Base-by-base conservation (phyloP, 1,140 invertebrate species). In the Pentalonia nigronervosa region DNA sequence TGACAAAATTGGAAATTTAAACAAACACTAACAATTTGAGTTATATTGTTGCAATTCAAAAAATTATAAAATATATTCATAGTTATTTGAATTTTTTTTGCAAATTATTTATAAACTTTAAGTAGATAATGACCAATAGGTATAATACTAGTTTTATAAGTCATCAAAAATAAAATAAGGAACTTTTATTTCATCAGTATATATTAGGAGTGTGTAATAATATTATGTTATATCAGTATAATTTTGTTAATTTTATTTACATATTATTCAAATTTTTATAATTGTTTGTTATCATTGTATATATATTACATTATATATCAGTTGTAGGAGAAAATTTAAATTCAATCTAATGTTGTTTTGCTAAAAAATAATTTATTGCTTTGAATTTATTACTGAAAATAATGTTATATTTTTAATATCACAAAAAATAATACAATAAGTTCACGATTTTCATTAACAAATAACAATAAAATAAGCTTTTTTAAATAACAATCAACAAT, bases 401-500 rank as follows among this genome's bases (percentile, higher is more conserved):
- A 0, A 34, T 56, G 0, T 89, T 36, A 41, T 34, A 34, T 56
- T 89, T 89, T 53, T 17, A 89, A 36, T 89, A 21, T 36, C 56
- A 56, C 88, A 89, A 89, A 89, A 56, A 25, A 89, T 56, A 41
- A 89, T 56, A 56, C n/a, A 89, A 89, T 11, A 7, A 56, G 56
- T 41, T 21, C 34, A 41, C 0, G 25, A 36, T 89, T 41, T 53
- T 56, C 88, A 89, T 89, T 34, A 41, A 89, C 23, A 56, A 9
- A 89, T 89, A 56, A 89, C 50, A 86, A 84, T 8, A 89, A 89
- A 36, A 89, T 89, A 56, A 41, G 34, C 1, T 89, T 89, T 56
- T 56, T 34, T 56, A 89, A 36, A 41, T 36, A 89, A 89, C 48
- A 53, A 56, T 89, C 17, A 89, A 89, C 88, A 89, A 89, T 56